A percentile compares a stretch with the other conserved stretches of the same genome.
These are phyloP conservation scores for Scolanthus callimorphus DNA, from an alignment of 92 coral and sea anemone species.

Conservation along the genomic window DNA sequence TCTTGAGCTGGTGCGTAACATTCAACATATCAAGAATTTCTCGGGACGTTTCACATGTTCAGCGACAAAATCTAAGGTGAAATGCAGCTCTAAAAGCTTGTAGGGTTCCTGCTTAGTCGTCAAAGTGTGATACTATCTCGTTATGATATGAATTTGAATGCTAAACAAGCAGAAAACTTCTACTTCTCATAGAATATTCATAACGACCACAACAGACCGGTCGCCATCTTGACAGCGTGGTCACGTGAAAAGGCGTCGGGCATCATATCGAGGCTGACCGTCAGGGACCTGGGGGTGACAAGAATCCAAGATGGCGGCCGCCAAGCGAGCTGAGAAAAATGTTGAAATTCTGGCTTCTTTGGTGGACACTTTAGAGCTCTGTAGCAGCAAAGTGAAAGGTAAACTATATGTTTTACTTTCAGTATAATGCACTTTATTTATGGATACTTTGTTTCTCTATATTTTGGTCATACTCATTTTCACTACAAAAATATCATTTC, in stretches of 20 bases:
- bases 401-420: not conserved
- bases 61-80: too few relatives aligned
- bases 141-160: conserved; percentile 24
- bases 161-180: conserved; percentile 30
- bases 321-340: not conserved
- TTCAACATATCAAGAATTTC: too few relatives aligned
- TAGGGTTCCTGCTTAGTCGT: too few relatives aligned
- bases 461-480: too few relatives aligned
- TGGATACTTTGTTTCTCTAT: too few relatives aligned
- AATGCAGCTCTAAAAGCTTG: too few relatives aligned
- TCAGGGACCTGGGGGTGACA: too few relatives aligned
- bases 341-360: conserved; percentile 56
- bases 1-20: conserved; percentile 86
- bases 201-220: too few relatives aligned
- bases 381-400: conserved; percentile 76
- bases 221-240: conserved; percentile 41
- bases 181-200: conserved; percentile 24
- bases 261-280: not conserved
- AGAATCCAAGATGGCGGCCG: too few relatives aligned
- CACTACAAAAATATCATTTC: too few relatives aligned
- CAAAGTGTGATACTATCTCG: conserved; percentile 14
- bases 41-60: too few relatives aligned
- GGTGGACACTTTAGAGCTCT: conserved; percentile 67
- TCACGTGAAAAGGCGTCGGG: conserved; percentile 53
- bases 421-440: not conserved